Base-by-base conservation (phyloP, 2,113 vertebrate genomes). In the Xiphophorus couchianus region DNA sequence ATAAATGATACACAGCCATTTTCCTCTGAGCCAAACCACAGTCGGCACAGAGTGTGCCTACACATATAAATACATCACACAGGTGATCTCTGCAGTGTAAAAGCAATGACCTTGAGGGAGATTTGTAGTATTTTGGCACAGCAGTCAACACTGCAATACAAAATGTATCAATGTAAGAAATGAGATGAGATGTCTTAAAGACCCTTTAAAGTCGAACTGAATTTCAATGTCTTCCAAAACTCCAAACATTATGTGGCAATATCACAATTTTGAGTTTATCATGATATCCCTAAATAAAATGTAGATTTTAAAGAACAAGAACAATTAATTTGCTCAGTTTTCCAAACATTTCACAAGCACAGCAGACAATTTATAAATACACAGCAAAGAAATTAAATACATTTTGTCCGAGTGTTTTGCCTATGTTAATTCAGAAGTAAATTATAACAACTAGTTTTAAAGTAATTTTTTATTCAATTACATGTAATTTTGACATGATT, bases 1-100 rank as follows among this genome's bases (percentile, higher is more conserved):
- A 90, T 88, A 88, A 90, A 90, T 91, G 90, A 91, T 92, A 88
- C 76, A 78, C 87, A 89, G 81, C 86, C 90, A 92, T 93, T 92
- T 93, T 92, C 70, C 82, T 79, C 69, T 68, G 71, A 77, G 87
- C 66, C 79, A 79, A 81, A 83, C 73, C 74, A 74, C 51, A 3
- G 51, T 58, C 7, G 22, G 9, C 76, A 87, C 73, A 33, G 31
- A 75, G 44, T 29, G 62, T 60, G 60, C 10, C 48, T 37, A 35
- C 70, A n/a, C 69, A 65, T 48, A 66, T 44, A 76, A 54, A 73
- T 68, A 80, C 54, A 71, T 13, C 84, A 83, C 87, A 85, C 83
- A 91, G 88, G 86, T 90, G 84, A 69, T 84, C 69, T 29, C 77
- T 73, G 72, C 71, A 72, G 80, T 82, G 74, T 68, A 76, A 83